Conservation (phyloP, 2,888 invertebrate species). For the Plemyria rubiginata region DNA sequence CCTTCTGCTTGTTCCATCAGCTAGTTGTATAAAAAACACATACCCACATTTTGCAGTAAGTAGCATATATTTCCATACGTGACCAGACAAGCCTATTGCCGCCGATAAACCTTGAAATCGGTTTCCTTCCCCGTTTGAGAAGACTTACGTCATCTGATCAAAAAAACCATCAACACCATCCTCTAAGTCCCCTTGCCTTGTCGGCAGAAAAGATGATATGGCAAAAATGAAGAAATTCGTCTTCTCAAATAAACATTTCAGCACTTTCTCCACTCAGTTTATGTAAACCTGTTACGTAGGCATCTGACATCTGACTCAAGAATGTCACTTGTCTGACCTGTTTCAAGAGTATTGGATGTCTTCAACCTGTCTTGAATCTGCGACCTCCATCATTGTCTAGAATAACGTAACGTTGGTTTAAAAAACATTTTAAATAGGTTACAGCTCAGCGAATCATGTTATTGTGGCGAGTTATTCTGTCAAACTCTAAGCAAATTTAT, state of each 20-base stretch:
- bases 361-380: conserved; percentile 17
- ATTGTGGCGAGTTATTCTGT: neutral
- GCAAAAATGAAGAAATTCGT: neutral
- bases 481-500: neutral
- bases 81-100: too few relatives aligned
- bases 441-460: conserved; percentile 8
- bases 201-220: neutral
- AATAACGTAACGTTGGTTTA: neutral
- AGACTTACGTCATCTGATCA: too few relatives aligned
- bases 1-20: too few relatives aligned
- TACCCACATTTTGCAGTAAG: too few relatives aligned
- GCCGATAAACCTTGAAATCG: too few relatives aligned
- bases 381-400: conserved; percentile 25
- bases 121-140: too few relatives aligned
- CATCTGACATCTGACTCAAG: neutral
- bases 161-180: too few relatives aligned
- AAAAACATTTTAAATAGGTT: neutral
- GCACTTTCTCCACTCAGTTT: neutral
- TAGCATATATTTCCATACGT: too few relatives aligned
- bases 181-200: too few relatives aligned
- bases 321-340: conserved; percentile 26
- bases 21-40: too few relatives aligned
- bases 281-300: neutral
- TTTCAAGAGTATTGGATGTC: conserved; percentile 29
- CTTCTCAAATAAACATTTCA: neutral